These are phyloP conservation scores for Eretmochelys imbricata DNA, from an alignment of 2,113 vertebrate species.

Conservation along the genomic window DNA sequence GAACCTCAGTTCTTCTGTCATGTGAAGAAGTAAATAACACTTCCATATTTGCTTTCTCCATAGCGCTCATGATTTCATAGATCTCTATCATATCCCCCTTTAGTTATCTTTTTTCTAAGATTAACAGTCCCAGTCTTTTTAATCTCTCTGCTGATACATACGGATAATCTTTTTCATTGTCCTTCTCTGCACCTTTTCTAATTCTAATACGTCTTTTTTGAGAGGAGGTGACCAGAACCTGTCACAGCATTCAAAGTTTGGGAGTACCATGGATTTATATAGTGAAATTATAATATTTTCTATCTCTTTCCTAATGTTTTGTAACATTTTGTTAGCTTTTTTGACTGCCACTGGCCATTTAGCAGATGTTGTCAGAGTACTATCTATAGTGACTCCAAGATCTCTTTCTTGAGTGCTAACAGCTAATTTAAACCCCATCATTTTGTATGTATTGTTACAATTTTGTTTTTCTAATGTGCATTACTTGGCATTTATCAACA, in stretches of 20 bases:
- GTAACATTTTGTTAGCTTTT: too few relatives aligned
- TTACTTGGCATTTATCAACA: too few relatives aligned
- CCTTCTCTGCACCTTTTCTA: neutral
- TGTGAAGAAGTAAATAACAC: neutral
- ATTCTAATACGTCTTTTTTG: neutral
- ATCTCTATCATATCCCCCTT: neutral
- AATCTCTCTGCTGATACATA: neutral
- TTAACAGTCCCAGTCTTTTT: neutral
- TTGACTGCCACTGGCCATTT: too few relatives aligned
- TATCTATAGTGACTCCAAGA: neutral
- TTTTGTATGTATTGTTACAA: too few relatives aligned
- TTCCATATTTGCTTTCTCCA: neutral
- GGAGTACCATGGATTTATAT: neutral
- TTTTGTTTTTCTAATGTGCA: too few relatives aligned
- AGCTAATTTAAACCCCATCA: too few relatives aligned
- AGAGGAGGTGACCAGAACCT: neutral
- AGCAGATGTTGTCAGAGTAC: too few relatives aligned
- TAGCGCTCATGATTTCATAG: neutral
- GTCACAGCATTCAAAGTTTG: neutral
- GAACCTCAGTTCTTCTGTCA: neutral
- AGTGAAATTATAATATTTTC: neutral
- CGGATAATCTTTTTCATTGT: neutral
- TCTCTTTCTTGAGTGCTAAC: neutral
- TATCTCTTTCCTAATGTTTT: neutral
- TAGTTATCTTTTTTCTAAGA: neutral